These are phyloP conservation scores for Ridgeia piscesae DNA, from an alignment of 1,140 invertebrate species.

Conservation along the genomic window DNA sequence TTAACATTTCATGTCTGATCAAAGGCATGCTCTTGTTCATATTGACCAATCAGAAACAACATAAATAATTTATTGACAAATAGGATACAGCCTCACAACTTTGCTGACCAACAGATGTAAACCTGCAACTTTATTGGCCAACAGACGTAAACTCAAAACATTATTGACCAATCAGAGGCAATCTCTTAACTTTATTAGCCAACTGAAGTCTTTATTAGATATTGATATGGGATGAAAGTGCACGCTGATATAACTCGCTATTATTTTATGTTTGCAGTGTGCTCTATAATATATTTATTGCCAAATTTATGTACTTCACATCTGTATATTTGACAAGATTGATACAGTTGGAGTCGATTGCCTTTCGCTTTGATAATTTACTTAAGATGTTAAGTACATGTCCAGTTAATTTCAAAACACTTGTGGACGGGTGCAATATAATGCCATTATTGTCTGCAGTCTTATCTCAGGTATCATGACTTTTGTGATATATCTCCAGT, in stretches of 20 bases:
- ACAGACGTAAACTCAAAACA: background rate
- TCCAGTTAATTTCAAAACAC: too few relatives aligned
- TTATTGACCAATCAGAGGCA: background rate
- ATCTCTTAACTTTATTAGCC: background rate
- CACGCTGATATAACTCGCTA: too few relatives aligned
- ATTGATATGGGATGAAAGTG: background rate
- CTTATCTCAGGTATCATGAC: background rate
- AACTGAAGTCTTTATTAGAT: background rate
- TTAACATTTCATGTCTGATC: background rate
- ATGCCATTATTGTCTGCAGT: background rate
- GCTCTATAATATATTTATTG: background rate
- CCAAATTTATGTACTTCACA: background rate
- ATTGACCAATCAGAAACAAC: background rate
- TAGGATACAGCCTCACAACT: background rate
- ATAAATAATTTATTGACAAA: background rate
- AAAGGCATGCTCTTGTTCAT: background rate
- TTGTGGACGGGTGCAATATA: too few relatives aligned
- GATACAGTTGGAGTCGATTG: background rate
- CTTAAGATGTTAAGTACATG: too few relatives aligned
- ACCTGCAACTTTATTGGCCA: background rate
- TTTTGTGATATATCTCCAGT: too few relatives aligned
- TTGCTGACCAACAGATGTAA: background rate
- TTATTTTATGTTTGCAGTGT: background rate
- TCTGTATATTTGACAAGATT: background rate
- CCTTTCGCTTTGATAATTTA: background rate